A percentile compares a stretch with the other conserved stretches of the same genome.
phyloP scores from a whole-genome alignment of 2,113 vertebrate genomes.

The Carassius gibelio region DNA sequence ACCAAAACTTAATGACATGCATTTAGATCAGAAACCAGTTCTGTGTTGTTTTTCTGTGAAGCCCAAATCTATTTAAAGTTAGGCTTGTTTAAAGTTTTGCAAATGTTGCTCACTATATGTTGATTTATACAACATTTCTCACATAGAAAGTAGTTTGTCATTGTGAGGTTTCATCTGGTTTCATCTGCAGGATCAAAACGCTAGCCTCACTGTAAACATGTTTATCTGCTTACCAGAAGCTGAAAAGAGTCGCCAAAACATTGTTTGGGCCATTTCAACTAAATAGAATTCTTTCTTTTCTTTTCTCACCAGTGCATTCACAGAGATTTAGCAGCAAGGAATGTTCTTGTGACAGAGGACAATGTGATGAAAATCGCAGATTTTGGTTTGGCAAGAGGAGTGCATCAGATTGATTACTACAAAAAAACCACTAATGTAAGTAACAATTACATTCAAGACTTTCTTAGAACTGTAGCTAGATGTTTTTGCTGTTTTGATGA shows the following conservation, averaged over 20 bases:
- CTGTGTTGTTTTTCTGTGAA: slow-evolving; percentile 66
- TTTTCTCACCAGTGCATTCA: slow-evolving; percentile 87
- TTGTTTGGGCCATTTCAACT: slow-evolving; percentile 21
- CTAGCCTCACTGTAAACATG: slow-evolving; percentile 11
- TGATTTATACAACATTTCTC: slow-evolving; percentile 61
- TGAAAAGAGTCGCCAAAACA: neutral
- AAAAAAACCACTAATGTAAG: slow-evolving; percentile 99
- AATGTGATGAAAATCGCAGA: slow-evolving; percentile 98
- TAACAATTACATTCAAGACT: slow-evolving; percentile 6
- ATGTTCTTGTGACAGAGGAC: slow-evolving; percentile 94
- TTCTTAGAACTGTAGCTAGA: neutral
- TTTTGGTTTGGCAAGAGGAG: slow-evolving; percentile 93
- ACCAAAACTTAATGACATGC: slow-evolving; percentile 81
- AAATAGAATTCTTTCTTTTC: slow-evolving; percentile 1
- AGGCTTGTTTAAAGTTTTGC: slow-evolving; percentile 63
- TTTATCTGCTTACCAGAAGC: slow-evolving; percentile 27
- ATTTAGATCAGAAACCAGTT: slow-evolving; percentile 69
- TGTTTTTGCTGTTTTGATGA: neutral
- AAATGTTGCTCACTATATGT: slow-evolving; percentile 61
- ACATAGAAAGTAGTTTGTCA: slow-evolving; percentile 58
- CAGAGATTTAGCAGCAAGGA: slow-evolving; percentile 94
- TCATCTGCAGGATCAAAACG: slow-evolving; percentile 34
- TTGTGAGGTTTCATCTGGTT: slow-evolving; percentile 53
- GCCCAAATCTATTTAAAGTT: slow-evolving; percentile 72
- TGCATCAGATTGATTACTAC: slow-evolving; percentile 98